Percentiles rank a stretch among this genome's conserved stretches.
Conservation (phyloP, 2,797 vertebrate genomes). For the Squalus acanthias region DNA sequence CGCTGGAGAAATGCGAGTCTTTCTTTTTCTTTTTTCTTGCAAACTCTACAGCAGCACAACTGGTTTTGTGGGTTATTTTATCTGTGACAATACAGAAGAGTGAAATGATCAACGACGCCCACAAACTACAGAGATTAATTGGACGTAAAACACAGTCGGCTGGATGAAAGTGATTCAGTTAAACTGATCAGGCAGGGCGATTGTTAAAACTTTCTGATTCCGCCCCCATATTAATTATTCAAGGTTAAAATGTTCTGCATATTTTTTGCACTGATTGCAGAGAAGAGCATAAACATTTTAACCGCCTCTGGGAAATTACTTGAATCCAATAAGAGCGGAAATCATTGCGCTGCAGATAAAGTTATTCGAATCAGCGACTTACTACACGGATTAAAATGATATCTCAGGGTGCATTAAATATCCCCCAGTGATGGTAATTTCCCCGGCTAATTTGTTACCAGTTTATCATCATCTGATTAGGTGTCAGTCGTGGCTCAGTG, state of each 20-base stretch:
- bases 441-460: not conserved
- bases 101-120: not conserved
- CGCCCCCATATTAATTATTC: not conserved
- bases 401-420: not conserved
- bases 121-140: not conserved
- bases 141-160: not conserved
- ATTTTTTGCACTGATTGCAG: not conserved
- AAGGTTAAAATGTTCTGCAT: not conserved
- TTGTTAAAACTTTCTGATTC: not conserved
- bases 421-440: not conserved
- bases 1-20: no score
- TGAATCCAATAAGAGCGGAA: not conserved
- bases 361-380: not conserved
- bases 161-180: not conserved
- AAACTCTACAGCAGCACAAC: not conserved
- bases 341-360: not conserved
- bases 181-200: not conserved
- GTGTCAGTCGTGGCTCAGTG: not conserved
- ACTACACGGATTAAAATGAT: not conserved
- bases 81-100: not conserved
- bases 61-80: not conserved
- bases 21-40: no score
- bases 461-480: not conserved
- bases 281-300: not conserved
- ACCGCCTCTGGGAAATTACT: not conserved